Evolutionary conservation across 2,113 vertebrate genomes (phyloP).

Genomic region (Mugil cephalus): DNA sequence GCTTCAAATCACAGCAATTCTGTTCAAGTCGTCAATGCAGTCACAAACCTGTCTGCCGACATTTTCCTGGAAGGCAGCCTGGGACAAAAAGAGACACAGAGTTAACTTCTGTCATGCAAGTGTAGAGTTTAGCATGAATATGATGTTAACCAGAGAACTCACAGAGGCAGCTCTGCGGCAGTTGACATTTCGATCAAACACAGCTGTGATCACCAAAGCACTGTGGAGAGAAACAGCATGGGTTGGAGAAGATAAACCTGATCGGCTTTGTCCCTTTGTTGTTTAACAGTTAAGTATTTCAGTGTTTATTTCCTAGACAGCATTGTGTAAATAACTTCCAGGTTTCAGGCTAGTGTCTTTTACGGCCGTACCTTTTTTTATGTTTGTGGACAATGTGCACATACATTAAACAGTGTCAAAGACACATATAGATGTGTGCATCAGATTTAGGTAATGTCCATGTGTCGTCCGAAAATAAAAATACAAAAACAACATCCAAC

Average conservation of each 20-base stretch:
- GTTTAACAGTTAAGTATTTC: no score
- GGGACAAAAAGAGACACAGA: conserved; percentile 61
- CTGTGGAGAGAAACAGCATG: conserved; percentile 71
- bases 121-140: background rate
- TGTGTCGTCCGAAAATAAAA: no score
- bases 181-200: conserved; percentile 91
- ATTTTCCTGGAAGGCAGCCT: conserved; percentile 99
- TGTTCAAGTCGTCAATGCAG: conserved; percentile 31
- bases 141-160: conserved; percentile 66
- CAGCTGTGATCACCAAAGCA: conserved; percentile 88
- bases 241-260: background rate
- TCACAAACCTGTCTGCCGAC: conserved; percentile 96
- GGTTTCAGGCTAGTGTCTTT: no score
- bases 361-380: no score
- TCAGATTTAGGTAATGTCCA: no score
- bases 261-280: no score
- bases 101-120: conserved; percentile 12
- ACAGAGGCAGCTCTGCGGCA: conserved; percentile 93
- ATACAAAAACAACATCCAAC: no score
- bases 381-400: no score
- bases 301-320: no score
- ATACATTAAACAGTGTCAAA: no score
- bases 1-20: conserved; percentile 55
- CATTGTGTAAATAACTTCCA: no score
- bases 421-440: no score